Evolutionary conservation across 2,113 vertebrate species (phyloP).

Genomic region (Paramormyrops kingsleyae): DNA sequence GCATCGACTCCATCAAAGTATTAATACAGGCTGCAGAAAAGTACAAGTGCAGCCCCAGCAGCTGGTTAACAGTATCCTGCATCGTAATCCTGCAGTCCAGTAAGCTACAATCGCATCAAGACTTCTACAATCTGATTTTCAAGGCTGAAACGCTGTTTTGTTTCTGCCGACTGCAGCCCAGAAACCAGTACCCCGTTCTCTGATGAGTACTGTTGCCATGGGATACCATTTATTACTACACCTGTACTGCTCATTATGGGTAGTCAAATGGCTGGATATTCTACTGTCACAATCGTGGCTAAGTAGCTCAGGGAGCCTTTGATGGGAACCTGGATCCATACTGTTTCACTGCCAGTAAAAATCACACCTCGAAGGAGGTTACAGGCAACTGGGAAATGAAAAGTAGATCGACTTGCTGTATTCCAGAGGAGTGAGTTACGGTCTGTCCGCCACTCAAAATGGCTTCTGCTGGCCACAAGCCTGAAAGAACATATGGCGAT

Average conservation of each 20-base stretch:
- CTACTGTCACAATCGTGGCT: not conserved
- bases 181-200: not conserved
- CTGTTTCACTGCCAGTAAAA: not conserved
- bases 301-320: not conserved
- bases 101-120: not conserved
- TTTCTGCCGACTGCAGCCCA: not conserved
- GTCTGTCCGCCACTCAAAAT: not conserved
- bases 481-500: not conserved
- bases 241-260: slow-evolving; percentile 4
- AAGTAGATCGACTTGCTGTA: not conserved
- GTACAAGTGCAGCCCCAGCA: not conserved
- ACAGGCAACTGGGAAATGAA: not conserved
- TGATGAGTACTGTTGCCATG: not conserved
- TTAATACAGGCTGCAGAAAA: not conserved
- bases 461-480: not conserved
- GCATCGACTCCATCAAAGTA: not conserved
- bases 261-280: not conserved
- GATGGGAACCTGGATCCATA: not conserved
- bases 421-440: not conserved
- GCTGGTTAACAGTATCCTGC: not conserved
- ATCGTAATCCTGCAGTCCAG: not conserved
- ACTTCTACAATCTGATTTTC: not conserved
- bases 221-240: not conserved
- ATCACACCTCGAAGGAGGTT: not conserved
- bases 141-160: not conserved